Base-by-base conservation (phyloP, 2,888 invertebrate species). In the Gari tellinella region DNA sequence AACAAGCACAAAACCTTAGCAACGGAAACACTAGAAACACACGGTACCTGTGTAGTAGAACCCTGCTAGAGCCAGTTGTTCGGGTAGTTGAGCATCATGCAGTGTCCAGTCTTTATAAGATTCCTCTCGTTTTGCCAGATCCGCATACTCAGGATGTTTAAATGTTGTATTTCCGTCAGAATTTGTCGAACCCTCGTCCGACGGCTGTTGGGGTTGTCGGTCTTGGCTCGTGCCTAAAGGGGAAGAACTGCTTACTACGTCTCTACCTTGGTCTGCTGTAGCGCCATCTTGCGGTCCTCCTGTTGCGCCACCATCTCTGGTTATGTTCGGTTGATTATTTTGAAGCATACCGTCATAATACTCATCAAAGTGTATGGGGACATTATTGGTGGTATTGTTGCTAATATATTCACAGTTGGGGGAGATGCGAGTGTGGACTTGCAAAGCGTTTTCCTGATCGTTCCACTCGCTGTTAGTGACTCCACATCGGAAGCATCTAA, bases 401-500 rank as follows among this genome's bases (percentile, higher is more conserved):
- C 26, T 43, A 17, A 57, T 1, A 31, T 45, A 57, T 17, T 5
- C 41, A 25, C 57, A 65, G 14, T 49, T 10, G 8, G 65, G 58
- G 31, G 19, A 49, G 1, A 48, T 4, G 8, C 40, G 43, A 43
- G 21, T 49, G 26, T 65, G 65, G 38, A 57, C 51, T 21, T 1
- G 4, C 21, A 19, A 43, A 5, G 65, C 51, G 15, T 19, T 41
- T 31, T 58, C 65, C 25, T 31, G 51, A 2, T n/a, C 12, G 25
- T 57, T 40, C 65, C 65, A 65, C 37, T 65, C 19, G 1, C 49
- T 40, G 23, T 57, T 12, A 26, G 23, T 43, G 12, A 49, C 8
- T 14, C 57, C 49, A 51, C 65, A 65, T 2, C 21, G 41, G 38
- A 65, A 65, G 41, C 65, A 65, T 10, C 10, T 26, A 0, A 58